Percentiles rank a stretch among this genome's conserved stretches.
Evolutionary conservation across 2,797 vertebrate species (phyloP).

Genomic region (Rhabdomys pumilio): DNA sequence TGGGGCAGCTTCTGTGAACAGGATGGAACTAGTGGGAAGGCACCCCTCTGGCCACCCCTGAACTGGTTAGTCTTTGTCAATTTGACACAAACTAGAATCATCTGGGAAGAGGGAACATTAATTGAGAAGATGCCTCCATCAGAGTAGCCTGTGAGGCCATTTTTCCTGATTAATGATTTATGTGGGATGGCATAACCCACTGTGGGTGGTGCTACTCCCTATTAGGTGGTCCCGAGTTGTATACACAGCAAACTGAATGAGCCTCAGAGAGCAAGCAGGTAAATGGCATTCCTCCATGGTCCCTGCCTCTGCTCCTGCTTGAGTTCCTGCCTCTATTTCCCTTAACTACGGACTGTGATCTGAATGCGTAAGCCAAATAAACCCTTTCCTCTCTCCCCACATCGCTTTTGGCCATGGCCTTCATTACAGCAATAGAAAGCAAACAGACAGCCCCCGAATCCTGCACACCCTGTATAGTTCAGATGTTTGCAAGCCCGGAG

Average conservation of each 20-base stretch:
- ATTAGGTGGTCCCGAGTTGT: background rate
- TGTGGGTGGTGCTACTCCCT: background rate
- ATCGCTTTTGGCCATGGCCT: background rate
- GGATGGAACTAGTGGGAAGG: background rate
- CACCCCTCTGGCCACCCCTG: background rate
- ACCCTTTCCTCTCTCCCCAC: background rate
- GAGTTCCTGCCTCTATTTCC: background rate
- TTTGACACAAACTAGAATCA: background rate
- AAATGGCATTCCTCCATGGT: background rate
- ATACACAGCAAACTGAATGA: background rate
- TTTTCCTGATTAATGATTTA: background rate
- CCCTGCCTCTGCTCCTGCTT: background rate
- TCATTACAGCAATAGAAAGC: background rate
- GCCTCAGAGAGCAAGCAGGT: background rate
- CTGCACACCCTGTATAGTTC: background rate
- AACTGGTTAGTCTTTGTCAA: background rate
- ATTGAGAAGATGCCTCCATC: background rate
- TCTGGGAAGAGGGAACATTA: background rate
- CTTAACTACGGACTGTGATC: background rate
- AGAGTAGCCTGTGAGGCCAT: background rate
- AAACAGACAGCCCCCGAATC: background rate
- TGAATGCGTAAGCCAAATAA: background rate
- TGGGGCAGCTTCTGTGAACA: conserved; percentile 51
- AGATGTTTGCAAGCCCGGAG: conserved; percentile 1
- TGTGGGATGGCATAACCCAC: background rate